These are phyloP conservation scores for Gymnoscelis rufifasciata DNA, from an alignment of 2,888 invertebrate genomes.

Conservation along the genomic window DNA sequence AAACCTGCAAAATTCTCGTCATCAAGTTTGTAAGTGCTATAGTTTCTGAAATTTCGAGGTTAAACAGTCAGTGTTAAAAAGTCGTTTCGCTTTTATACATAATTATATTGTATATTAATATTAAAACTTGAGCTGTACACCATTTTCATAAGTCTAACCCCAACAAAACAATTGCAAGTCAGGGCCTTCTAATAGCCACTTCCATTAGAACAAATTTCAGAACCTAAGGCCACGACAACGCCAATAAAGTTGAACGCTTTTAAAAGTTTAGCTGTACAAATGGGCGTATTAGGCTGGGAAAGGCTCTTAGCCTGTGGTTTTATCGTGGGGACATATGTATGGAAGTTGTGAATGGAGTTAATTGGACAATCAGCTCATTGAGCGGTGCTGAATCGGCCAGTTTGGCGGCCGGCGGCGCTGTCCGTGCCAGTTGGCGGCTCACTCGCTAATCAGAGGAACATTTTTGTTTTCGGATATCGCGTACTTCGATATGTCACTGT, in stretches of 20 bases:
- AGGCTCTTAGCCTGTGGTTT: conserved; percentile 50
- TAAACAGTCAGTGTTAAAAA: too few species aligned
- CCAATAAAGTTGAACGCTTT: conserved; percentile 42
- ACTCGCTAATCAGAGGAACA: conserved; percentile 53
- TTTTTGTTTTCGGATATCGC: conserved; percentile 18
- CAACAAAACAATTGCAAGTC: neutral
- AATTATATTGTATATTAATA: too few species aligned
- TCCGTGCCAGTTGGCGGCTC: conserved; percentile 66
- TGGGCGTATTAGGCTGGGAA: conserved; percentile 51
- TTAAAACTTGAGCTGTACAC: neutral
- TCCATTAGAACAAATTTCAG: conserved; percentile 16
- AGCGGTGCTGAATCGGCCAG: conserved; percentile 58
- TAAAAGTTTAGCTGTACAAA: conserved; percentile 43
- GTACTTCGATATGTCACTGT: conserved; percentile 39
- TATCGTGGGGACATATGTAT: conserved; percentile 54
- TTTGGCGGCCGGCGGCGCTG: conserved; percentile 55
- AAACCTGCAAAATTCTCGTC: too few species aligned
- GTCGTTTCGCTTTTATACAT: too few species aligned
- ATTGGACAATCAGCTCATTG: conserved; percentile 69
- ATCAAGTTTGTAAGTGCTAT: too few species aligned
- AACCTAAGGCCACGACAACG: conserved; percentile 24
- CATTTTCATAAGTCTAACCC: too few species aligned
- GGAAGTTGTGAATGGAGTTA: conserved; percentile 75
- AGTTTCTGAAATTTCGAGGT: too few species aligned
- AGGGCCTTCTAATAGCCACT: conserved; percentile 3